Percentiles rank a stretch among this genome's conserved stretches.
Evolutionary conservation across 2,797 vertebrate genomes (phyloP).

Genomic region (Novumbra hubbsi): DNA sequence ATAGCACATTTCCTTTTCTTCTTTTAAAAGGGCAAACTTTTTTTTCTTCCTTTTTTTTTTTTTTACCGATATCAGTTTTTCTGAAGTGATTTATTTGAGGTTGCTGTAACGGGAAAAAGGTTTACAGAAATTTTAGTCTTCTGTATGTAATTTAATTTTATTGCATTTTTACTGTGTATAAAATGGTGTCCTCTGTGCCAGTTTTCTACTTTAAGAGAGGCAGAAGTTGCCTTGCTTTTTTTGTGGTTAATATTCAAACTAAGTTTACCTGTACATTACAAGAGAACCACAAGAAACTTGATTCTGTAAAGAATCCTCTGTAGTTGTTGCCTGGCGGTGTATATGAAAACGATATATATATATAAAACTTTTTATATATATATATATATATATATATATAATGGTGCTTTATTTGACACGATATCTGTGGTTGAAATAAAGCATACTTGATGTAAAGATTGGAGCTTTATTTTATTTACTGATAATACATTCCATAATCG

Average conservation of each 20-base stretch:
- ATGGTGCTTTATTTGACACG: slow-evolving; percentile 99
- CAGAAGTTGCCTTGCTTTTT: slow-evolving; percentile 86
- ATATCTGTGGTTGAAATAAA: slow-evolving; percentile 97
- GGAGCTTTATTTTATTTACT: slow-evolving; percentile 48
- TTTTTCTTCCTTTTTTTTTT: slow-evolving; percentile 59
- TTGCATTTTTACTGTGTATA: slow-evolving; percentile 99
- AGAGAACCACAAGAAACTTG: slow-evolving; percentile 97
- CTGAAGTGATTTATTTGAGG: slow-evolving; percentile 90
- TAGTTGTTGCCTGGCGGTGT: slow-evolving; percentile 98
- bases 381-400: slow-evolving; percentile 56
- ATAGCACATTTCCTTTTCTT: slow-evolving; percentile 70
- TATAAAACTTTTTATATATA: slow-evolving; percentile 48
- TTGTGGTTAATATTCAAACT: slow-evolving; percentile 95
- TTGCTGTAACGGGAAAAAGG: slow-evolving; percentile 91
- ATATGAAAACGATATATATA: slow-evolving; percentile 81
- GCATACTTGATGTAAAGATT: slow-evolving; percentile 97
- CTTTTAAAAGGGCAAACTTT: slow-evolving; percentile 65
- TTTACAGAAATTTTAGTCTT: slow-evolving; percentile 76
- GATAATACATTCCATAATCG: slow-evolving; percentile 74
- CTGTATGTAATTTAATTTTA: slow-evolving; percentile 96
- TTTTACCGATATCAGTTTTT: slow-evolving; percentile 87
- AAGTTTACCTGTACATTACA: slow-evolving; percentile 98
- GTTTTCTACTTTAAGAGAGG: slow-evolving; percentile 98
- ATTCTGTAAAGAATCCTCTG: slow-evolving; percentile 99
- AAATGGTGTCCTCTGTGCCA: slow-evolving; percentile 97